Conservation (phyloP, 2,113 vertebrate species). For the Ailuropoda melanoleuca region DNA sequence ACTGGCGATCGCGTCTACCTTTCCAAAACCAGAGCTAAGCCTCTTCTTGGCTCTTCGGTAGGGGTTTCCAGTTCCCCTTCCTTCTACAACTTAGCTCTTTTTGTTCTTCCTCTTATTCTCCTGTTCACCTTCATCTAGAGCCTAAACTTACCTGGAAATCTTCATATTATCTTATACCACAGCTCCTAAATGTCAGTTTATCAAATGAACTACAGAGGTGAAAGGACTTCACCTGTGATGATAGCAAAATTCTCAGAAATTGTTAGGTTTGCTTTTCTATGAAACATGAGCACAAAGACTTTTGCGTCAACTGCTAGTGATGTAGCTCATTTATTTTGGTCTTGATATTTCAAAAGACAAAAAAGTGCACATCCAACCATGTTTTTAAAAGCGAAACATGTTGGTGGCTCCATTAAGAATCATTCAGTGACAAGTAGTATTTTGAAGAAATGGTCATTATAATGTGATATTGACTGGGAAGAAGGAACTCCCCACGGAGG, state of each 20-base stretch:
- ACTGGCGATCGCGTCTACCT: neutral
- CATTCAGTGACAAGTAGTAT: neutral
- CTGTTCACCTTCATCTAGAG: neutral
- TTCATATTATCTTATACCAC: accelerated
- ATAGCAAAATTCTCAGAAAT: neutral
- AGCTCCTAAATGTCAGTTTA: neutral
- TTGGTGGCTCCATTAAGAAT: neutral
- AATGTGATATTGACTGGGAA: neutral
- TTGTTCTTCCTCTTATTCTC: neutral
- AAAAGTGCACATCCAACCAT: neutral
- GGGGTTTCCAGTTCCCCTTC: neutral
- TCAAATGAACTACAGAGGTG: accelerated
- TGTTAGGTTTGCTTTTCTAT: neutral
- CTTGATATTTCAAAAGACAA: neutral
- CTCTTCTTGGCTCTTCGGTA: accelerated
- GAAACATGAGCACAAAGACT: neutral
- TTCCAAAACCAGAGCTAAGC: accelerated
- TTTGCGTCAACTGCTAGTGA: neutral
- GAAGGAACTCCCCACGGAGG: too few species aligned
- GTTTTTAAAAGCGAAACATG: neutral
- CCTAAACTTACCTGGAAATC: accelerated
- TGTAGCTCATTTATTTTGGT: neutral
- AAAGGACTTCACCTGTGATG: neutral
- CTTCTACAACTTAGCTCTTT: neutral
- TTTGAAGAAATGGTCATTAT: too few species aligned